These are phyloP conservation scores for Mesochorus sp. DNA, from an alignment of 2,888 invertebrate genomes.

Conservation along the genomic window DNA sequence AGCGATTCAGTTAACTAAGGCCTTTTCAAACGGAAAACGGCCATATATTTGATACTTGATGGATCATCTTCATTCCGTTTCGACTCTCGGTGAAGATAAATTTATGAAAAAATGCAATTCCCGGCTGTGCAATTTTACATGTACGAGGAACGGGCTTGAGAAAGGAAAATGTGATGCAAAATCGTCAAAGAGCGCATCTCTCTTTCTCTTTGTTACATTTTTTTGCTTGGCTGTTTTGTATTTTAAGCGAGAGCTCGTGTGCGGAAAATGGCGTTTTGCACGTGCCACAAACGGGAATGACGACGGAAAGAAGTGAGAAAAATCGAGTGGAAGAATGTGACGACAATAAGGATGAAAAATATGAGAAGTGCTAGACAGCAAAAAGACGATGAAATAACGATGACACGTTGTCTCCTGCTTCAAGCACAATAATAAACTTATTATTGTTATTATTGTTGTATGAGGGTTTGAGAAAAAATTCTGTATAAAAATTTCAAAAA, in stretches of 20 bases:
- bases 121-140: no score
- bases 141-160: no score
- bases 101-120: no score
- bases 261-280: conserved; percentile 20
- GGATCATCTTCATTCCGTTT: no score
- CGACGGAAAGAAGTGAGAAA: neutral
- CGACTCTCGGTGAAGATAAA: no score
- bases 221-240: conserved; percentile 10
- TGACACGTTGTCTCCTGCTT: conserved; percentile 22
- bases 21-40: no score
- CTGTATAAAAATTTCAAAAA: no score
- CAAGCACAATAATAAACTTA: conserved; percentile 13
- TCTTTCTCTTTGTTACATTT: no score
- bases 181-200: no score
- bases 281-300: conserved; percentile 14
- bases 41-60: no score
- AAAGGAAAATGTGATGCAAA: no score
- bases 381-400: conserved; percentile 43
- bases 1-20: no score
- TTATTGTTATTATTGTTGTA: conserved; percentile 23
- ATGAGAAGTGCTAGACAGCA: neutral
- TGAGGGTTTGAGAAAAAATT: neutral
- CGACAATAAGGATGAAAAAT: neutral
- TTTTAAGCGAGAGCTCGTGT: conserved; percentile 4
- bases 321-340: conserved; percentile 4